A percentile compares a stretch with the other conserved stretches of the same genome.
phyloP scores from a whole-genome alignment of 2,113 vertebrate genomes.

The Esox niger region DNA sequence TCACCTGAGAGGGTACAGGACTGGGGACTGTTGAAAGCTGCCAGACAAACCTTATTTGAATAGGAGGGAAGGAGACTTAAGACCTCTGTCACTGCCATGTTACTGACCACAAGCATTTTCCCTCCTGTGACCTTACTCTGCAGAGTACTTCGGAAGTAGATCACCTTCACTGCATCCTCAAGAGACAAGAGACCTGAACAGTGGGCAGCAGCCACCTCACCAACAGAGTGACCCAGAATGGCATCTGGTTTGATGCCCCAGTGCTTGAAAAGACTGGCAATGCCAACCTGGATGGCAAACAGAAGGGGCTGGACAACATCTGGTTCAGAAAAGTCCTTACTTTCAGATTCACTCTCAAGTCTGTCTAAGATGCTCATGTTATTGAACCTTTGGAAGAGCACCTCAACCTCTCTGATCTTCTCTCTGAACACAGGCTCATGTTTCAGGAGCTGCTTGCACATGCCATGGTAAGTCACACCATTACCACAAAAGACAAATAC shows the following conservation, averaged over 20 bases:
- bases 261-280: slow-evolving; percentile 69
- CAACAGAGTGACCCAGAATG: slow-evolving; percentile 82
- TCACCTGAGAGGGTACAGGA: slow-evolving; percentile 43
- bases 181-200: slow-evolving; percentile 83
- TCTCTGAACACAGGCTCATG: slow-evolving; percentile 75
- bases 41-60: slow-evolving; percentile 71
- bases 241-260: slow-evolving; percentile 80
- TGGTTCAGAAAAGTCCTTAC: slow-evolving; percentile 63
- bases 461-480: slow-evolving; percentile 72
- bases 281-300: slow-evolving; percentile 81
- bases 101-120: slow-evolving; percentile 83
- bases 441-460: slow-evolving; percentile 75
- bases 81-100: slow-evolving; percentile 74
- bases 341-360: slow-evolving; percentile 55
- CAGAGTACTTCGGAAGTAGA: slow-evolving; percentile 77
- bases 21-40: slow-evolving; percentile 80
- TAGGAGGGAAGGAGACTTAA: slow-evolving; percentile 62
- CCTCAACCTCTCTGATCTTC: slow-evolving; percentile 72
- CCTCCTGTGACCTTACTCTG: slow-evolving; percentile 76
- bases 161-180: slow-evolving; percentile 80
- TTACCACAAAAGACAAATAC: slow-evolving; percentile 88
- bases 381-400: slow-evolving; percentile 50
- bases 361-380: slow-evolving; percentile 61
- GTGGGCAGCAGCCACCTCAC: slow-evolving; percentile 83
- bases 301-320: slow-evolving; percentile 78